Evolutionary conservation across 2,888 invertebrate species (phyloP).

Genomic region (Scaptomyza flava): DNA sequence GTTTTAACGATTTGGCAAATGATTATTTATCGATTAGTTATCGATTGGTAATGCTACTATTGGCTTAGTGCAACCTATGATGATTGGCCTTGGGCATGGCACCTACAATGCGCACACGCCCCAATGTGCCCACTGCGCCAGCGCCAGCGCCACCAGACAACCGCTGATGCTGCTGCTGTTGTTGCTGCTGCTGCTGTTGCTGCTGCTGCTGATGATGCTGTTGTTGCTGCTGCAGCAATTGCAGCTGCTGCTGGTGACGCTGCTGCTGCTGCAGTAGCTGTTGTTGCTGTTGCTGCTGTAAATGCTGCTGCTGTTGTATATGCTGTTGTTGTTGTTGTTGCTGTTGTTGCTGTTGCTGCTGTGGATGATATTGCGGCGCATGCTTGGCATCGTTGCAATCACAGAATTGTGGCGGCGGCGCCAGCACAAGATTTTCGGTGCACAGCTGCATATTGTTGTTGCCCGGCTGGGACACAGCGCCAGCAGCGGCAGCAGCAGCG

Average conservation of each 20-base stretch:
- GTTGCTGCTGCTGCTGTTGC: slow-evolving; percentile 56
- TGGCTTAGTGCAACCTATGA: slow-evolving; percentile 81
- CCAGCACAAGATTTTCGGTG: slow-evolving; percentile 88
- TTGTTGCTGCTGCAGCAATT: slow-evolving; percentile 63
- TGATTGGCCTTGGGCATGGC: slow-evolving; percentile 90
- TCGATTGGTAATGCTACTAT: slow-evolving; percentile 18
- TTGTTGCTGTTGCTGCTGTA: slow-evolving; percentile 62
- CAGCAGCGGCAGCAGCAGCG: slow-evolving; percentile 57
- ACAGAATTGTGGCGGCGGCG: slow-evolving; percentile 96
- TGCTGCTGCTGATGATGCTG: slow-evolving; percentile 72
- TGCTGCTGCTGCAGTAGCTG: slow-evolving; percentile 63
- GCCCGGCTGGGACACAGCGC: slow-evolving; percentile 58
- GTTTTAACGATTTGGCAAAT: slow-evolving; percentile 77
- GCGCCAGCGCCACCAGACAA: slow-evolving; percentile 67
- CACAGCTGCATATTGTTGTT: slow-evolving; percentile 77
- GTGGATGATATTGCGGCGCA: slow-evolving; percentile 71
- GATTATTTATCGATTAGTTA: slow-evolving; percentile 53
- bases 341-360: slow-evolving; percentile 78
- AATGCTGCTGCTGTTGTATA: slow-evolving; percentile 52
- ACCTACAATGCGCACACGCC: slow-evolving; percentile 91
- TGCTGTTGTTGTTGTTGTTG: slow-evolving; percentile 60
- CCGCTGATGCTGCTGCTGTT: slow-evolving; percentile 75
- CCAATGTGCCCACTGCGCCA: slow-evolving; percentile 78
- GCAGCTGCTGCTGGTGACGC: slow-evolving; percentile 62
- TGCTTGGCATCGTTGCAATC: slow-evolving; percentile 87